Conservation (phyloP, 2,113 vertebrate genomes). For the Melanerpes aurifrons region DNA sequence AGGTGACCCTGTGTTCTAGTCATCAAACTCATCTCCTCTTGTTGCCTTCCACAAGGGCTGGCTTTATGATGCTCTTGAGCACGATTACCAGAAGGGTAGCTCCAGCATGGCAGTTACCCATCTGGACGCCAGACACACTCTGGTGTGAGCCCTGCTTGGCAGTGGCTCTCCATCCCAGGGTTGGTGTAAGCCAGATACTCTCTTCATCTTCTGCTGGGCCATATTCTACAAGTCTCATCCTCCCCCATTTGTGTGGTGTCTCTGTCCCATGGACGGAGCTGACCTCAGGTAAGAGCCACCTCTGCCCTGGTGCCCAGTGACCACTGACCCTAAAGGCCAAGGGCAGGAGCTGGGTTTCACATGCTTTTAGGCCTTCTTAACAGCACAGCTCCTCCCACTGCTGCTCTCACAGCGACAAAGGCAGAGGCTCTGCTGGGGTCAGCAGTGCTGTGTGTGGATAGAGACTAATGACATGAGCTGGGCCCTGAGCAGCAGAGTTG, state of each 20-base stretch:
- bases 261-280: not conserved
- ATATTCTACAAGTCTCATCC: not conserved
- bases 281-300: not conserved
- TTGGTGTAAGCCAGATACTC: not conserved
- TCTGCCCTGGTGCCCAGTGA: not conserved
- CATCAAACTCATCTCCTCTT: not conserved
- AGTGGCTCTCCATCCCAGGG: not conserved
- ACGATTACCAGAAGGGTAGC: not conserved
- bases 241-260: rapidly evolving
- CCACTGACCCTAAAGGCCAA: not conserved
- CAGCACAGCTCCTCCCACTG: not conserved
- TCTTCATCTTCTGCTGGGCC: not conserved
- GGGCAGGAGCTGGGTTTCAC: not conserved
- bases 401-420: not conserved
- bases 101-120: not conserved
- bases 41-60: not conserved
- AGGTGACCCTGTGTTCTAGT: not conserved
- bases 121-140: not conserved
- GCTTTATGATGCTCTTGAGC: not conserved
- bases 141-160: not conserved
- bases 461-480: not conserved
- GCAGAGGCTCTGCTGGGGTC: not conserved
- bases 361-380: not conserved
- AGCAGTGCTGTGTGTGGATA: not conserved
- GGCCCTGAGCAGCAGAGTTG: not conserved